phyloP scores from a whole-genome alignment of 2,113 vertebrate species.

The Rhinogobius similis region DNA sequence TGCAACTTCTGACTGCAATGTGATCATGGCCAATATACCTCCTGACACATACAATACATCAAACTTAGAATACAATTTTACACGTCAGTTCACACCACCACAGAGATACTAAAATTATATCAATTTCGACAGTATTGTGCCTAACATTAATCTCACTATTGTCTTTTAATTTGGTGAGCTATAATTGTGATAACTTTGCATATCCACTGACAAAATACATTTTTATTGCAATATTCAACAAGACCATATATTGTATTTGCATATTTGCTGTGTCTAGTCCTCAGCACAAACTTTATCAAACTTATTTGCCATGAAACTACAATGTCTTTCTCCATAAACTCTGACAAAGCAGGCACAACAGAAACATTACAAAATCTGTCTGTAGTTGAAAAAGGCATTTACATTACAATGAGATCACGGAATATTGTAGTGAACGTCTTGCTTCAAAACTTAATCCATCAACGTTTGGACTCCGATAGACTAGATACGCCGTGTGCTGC shows the following conservation, averaged over 20 bases:
- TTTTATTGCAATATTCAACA: constrained; percentile 50
- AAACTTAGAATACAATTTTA: not conserved
- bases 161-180: constrained; percentile 8
- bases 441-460: not conserved
- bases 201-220: constrained; percentile 35
- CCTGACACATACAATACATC: not conserved
- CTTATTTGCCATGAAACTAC: constrained; percentile 8
- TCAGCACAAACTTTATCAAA: constrained; percentile 24
- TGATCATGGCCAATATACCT: not conserved
- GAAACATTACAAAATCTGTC: not conserved
- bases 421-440: too few relatives aligned
- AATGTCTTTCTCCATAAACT: constrained; percentile 7
- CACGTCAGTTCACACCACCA: not conserved
- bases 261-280: constrained; percentile 1
- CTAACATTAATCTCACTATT: constrained; percentile 10
- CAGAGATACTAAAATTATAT: not conserved
- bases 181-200: constrained; percentile 17
- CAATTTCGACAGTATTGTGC: not conserved
- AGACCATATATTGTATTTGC: constrained; percentile 6
- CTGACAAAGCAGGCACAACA: not conserved
- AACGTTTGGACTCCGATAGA: not conserved
- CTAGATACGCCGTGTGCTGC: not conserved
- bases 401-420: not conserved
- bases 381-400: constrained; percentile 6
- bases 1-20: not conserved